Percentiles rank a stretch among this genome's conserved stretches.
Conservation (phyloP, 2,888 invertebrate genomes). For the Orthosia gracilis region DNA sequence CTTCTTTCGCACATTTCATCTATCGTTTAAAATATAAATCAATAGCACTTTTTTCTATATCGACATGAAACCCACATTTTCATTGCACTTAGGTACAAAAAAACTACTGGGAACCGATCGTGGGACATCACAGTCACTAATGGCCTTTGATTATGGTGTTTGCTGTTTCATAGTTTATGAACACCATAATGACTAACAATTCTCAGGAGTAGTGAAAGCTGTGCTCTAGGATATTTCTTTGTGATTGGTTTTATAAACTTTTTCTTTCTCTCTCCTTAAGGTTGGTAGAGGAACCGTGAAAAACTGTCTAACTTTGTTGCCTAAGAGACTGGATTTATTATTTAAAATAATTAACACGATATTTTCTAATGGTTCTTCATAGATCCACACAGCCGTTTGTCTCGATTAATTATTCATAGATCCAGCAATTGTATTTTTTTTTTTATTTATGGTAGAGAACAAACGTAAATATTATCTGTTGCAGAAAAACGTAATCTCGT, state of each 20-base stretch:
- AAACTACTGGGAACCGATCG: conserved; percentile 52
- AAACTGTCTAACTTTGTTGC: too few relatives aligned
- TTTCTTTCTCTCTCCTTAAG: too few relatives aligned
- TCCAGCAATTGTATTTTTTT: too few relatives aligned
- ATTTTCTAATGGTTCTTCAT: too few relatives aligned
- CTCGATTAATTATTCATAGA: too few relatives aligned
- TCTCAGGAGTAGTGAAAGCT: conserved; percentile 31
- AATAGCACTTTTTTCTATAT: background rate
- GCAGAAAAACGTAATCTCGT: conserved; percentile 25
- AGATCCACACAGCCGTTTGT: too few relatives aligned
- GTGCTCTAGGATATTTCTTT: background rate
- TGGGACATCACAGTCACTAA: conserved; percentile 41
- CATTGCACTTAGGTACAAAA: conserved; percentile 2
- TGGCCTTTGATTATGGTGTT: conserved; percentile 41
- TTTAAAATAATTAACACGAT: too few relatives aligned
- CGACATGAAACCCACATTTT: conserved; percentile 19
- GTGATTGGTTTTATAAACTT: background rate
- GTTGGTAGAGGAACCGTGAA: too few relatives aligned
- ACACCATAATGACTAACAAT: conserved; percentile 43
- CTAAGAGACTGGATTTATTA: too few relatives aligned
- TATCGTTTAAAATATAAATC: background rate
- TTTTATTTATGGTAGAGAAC: too few relatives aligned
- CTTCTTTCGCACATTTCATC: background rate
- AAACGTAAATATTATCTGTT: too few relatives aligned
- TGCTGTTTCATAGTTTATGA: conserved; percentile 46